Conservation (phyloP, 1,140 invertebrate genomes). For the Lutraria rhynchaena region DNA sequence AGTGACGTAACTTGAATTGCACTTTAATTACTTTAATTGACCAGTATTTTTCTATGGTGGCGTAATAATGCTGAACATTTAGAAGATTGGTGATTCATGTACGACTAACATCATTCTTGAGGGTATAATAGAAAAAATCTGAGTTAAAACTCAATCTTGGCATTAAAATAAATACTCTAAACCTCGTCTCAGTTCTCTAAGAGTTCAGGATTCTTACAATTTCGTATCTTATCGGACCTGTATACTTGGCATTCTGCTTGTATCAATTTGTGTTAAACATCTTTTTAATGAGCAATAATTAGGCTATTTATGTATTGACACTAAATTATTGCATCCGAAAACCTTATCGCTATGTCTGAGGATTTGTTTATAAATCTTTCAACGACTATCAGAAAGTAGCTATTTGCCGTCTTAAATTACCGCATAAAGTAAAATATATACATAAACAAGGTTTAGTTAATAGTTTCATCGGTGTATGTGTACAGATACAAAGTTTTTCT, state of each 20-base stretch:
- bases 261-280: slow-evolving; percentile 46
- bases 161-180: too few relatives aligned
- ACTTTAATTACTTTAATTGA: too few relatives aligned
- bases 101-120: too few relatives aligned
- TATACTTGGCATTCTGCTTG: slow-evolving; percentile 34
- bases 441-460: slow-evolving; percentile 41
- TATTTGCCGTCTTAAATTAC: slow-evolving; percentile 27
- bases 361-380: slow-evolving; percentile 49
- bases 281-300: slow-evolving; percentile 50
- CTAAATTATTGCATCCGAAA: slow-evolving; percentile 29
- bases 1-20: too few relatives aligned
- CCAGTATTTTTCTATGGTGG: too few relatives aligned
- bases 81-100: too few relatives aligned
- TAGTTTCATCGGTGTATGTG: slow-evolving; percentile 19
- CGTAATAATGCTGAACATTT: too few relatives aligned
- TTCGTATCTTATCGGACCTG: slow-evolving; percentile 22
- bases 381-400: slow-evolving; percentile 19
- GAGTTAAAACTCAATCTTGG: too few relatives aligned
- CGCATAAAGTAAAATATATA: slow-evolving; percentile 34
- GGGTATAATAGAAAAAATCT: too few relatives aligned
- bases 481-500: slow-evolving; percentile 34
- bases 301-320: slow-evolving; percentile 53
- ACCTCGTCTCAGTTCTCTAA: neutral
- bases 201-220: slow-evolving; percentile 10
- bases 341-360: slow-evolving; percentile 26